Evolutionary conservation across 2,113 vertebrate genomes (phyloP).

Genomic region (Serilophus lunatus): DNA sequence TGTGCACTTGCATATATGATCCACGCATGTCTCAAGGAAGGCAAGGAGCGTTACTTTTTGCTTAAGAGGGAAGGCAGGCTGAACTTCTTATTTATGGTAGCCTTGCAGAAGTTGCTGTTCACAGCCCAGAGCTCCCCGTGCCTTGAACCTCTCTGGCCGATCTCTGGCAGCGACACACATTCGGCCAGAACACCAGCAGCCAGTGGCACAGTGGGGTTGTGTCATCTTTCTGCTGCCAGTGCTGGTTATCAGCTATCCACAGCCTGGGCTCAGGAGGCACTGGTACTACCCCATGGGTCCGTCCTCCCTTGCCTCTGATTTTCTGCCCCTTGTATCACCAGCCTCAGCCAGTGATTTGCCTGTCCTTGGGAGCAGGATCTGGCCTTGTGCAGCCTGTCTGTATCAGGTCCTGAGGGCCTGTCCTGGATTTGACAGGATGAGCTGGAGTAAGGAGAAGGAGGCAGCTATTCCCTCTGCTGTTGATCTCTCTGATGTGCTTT

Average conservation of each 20-base stretch:
- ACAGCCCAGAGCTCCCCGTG: not conserved
- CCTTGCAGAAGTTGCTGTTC: not conserved
- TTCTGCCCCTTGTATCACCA: not conserved
- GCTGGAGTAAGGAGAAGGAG: not conserved
- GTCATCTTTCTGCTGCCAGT: not conserved
- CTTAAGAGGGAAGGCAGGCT: not conserved
- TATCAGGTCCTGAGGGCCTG: not conserved
- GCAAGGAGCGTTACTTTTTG: not conserved
- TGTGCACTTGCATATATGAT: not conserved
- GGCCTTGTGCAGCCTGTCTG: not conserved
- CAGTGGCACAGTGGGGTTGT: too few relatives aligned
- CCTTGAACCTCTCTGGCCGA: rapidly evolving
- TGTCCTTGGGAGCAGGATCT: not conserved
- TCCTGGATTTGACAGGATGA: constrained; percentile 38
- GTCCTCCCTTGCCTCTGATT: not conserved
- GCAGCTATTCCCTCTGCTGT: not conserved
- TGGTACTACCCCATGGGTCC: not conserved
- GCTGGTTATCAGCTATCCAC: not conserved
- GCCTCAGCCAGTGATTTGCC: not conserved
- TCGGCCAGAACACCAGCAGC: rapidly evolving
- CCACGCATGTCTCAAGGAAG: rapidly evolving
- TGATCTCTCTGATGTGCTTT: not conserved
- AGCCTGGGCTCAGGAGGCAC: not conserved
- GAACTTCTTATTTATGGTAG: not conserved
- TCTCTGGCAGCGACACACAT: not conserved